A percentile compares a stretch with the other conserved stretches of the same genome.
Evolutionary conservation across 2,888 invertebrate species (phyloP).

Genomic region (Plutella xylostella): DNA sequence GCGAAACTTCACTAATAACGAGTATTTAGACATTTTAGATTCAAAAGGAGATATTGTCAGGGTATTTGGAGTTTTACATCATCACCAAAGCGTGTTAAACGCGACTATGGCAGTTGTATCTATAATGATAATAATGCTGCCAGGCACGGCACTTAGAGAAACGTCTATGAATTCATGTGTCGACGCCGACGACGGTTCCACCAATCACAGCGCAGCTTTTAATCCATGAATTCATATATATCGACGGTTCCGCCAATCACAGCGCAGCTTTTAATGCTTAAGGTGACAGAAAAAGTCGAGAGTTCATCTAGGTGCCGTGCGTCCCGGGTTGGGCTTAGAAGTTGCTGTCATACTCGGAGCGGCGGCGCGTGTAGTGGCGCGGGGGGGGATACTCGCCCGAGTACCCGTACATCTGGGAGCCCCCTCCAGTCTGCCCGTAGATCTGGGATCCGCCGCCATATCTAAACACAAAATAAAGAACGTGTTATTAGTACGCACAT

Average conservation of each 20-base stretch:
- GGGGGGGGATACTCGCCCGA: slow-evolving; percentile 56
- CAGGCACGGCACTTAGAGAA: too few relatives aligned
- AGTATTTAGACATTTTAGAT: slow-evolving; percentile 29
- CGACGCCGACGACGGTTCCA: too few relatives aligned
- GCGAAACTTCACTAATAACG: slow-evolving; percentile 4
- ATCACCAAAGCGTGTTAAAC: neutral
- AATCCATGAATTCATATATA: slow-evolving; percentile 14
- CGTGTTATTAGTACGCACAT: too few relatives aligned
- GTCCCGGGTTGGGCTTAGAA: slow-evolving; percentile 53
- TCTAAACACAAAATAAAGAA: slow-evolving; percentile 48
- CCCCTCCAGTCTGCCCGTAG: slow-evolving; percentile 76
- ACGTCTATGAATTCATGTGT: too few relatives aligned
- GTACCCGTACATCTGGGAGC: slow-evolving; percentile 68
- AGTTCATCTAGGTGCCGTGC: neutral
- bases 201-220: too few relatives aligned
- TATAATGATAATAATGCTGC: too few relatives aligned
- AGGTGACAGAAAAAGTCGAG: too few relatives aligned
- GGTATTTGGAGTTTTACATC: slow-evolving; percentile 23
- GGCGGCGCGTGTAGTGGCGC: slow-evolving; percentile 71
- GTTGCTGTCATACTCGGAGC: slow-evolving; percentile 84
- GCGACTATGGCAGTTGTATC: too few relatives aligned
- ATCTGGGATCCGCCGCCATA: slow-evolving; percentile 78
- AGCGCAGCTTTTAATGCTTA: too few relatives aligned
- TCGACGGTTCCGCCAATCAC: too few relatives aligned
- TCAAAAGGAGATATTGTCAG: slow-evolving; percentile 61